phyloP scores from a whole-genome alignment of 2,113 vertebrate genomes.

The Scomber colias region DNA sequence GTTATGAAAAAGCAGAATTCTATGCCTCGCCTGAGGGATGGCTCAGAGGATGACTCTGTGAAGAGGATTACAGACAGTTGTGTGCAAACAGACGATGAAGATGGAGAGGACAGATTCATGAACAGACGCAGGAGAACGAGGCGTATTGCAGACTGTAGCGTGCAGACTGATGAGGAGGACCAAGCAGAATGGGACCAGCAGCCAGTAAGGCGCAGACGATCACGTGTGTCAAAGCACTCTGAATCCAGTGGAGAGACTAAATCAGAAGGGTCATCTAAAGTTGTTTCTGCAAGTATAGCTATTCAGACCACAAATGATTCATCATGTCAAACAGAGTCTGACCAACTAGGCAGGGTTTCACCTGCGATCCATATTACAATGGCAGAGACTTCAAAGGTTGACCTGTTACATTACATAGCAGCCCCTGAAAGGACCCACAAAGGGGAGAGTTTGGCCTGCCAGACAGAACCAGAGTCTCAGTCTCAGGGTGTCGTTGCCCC shows the following conservation, averaged over 20 bases:
- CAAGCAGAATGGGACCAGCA: conserved; percentile 94
- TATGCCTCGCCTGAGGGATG: conserved; percentile 94
- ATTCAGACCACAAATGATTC: conserved; percentile 98
- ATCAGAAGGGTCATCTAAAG: conserved; percentile 82
- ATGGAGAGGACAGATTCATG: conserved; percentile 92
- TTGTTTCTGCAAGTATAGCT: conserved; percentile 90
- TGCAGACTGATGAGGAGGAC: conserved; percentile 98
- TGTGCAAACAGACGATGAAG: conserved; percentile 97
- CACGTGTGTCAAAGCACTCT: conserved; percentile 90
- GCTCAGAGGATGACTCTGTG: conserved; percentile 88
- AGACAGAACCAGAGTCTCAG: conserved; percentile 94
- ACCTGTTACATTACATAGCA: conserved; percentile 95
- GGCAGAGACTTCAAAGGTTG: conserved; percentile 92
- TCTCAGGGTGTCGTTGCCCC: conserved; percentile 90
- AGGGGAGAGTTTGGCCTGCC: conserved; percentile 96
- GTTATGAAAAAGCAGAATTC: conserved; percentile 96
- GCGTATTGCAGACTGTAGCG: conserved; percentile 94
- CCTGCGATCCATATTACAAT: conserved; percentile 97
- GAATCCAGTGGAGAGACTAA: conserved; percentile 89
- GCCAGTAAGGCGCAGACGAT: conserved; percentile 92
- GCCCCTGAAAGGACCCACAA: conserved; percentile 95
- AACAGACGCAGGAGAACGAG: conserved; percentile 90
- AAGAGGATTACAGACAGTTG: conserved; percentile 94
- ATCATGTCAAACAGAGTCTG: conserved; percentile 95
- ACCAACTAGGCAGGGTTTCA: conserved; percentile 91